Evolutionary conservation across 2,888 invertebrate genomes (phyloP), one percentile per base, ranked within the genome.

Genomic region (Drosophila vallismaia): DNA sequence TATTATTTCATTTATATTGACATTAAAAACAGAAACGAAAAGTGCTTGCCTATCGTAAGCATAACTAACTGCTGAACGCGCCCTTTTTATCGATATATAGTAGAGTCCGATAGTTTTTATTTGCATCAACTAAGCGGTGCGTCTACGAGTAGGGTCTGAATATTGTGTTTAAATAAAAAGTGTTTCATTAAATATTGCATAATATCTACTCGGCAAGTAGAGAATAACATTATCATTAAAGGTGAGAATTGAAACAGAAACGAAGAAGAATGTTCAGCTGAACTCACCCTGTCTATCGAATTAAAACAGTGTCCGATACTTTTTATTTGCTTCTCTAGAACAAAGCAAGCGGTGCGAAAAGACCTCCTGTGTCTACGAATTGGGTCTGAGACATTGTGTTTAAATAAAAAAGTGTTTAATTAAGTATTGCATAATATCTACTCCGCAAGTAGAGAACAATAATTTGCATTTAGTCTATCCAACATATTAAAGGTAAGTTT

Each of bases 301-400:
- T 10, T 6, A 8, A 44, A 24, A 10, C 1, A 4, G 24, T 9
- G 4, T 19, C 9, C 44, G 44, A 44, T 24, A 24, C 3, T 10
- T 24, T 24, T 24, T 44, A 9, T 4, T 44, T 14, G 1, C 44
- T 24, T 10, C 44, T 24, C 44, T 44, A 44, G 24, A 24, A 4
- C 10, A 5, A 5, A 5, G 9, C 24, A 44, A 44, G 29, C 53
- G 24, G 33, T 56, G 59, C 57, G 44, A 66, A 48, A 44, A 19
- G 19, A 19, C 19, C 19, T 19, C 19, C 19, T 19, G 19, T 2
- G 19, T 19, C 19, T 19, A 19, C 19, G 19, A 19, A 19, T 2
- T 19, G 19, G 19, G 19, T 19, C 19, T 19, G 19, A 2, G 19
- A 26, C 31, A 31, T 26, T 62, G 7, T 14, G 29, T 38, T 8